Evolutionary conservation across 2,797 vertebrate genomes (phyloP), one percentile per base, ranked within the genome.

Genomic region (Alauda arvensis): DNA sequence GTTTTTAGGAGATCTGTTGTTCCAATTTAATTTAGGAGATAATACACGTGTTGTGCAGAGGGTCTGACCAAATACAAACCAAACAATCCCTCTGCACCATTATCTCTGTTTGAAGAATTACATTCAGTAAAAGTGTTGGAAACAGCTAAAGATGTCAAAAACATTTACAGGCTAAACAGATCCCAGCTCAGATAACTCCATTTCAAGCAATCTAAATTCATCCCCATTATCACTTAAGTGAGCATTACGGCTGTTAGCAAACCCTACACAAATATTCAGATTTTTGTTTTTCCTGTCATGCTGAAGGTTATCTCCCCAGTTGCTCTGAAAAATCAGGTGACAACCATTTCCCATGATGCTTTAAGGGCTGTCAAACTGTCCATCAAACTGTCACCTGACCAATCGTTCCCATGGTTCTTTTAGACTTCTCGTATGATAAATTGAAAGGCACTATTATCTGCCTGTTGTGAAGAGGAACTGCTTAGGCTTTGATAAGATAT

Each of bases 401-500:
- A 97, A 89, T 96, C 97, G 97, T 97, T 99, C 98, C 98, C 98
- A 97, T 98, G 98, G 97, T 98, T 98, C 97, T 97, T 93, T 96
- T 94, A 96, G 97, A 97, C 97, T 98, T 95, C 91, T 94, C 94
- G 92, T 97, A 97, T 97, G 97, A 98, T 97, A 97, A 97, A 97
- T 96, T 98, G 98, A 98, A 98, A 98, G 97, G 97, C 97, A 93
- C 97, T 96, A 98, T 98, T 98, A 98, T 98, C 98, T 97, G 97
- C 94, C 93, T 95, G 94, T 95, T 96, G 96, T 96, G 97, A 97
- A 97, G 97, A 98, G 97, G 98, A 98, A 97, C 99, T 99, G 99
- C 98, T 98, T 97, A 96, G 97, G 98, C 98, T 99, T 99, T 99
- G 99, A 99, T 99, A 99, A 99, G 98, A 98, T 99, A 99, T 99